Percentiles rank a stretch among this genome's conserved stretches.
These are phyloP conservation scores for Porites divaricata DNA, from an alignment of 92 coral and sea anemone genomes.

Conservation along the genomic window DNA sequence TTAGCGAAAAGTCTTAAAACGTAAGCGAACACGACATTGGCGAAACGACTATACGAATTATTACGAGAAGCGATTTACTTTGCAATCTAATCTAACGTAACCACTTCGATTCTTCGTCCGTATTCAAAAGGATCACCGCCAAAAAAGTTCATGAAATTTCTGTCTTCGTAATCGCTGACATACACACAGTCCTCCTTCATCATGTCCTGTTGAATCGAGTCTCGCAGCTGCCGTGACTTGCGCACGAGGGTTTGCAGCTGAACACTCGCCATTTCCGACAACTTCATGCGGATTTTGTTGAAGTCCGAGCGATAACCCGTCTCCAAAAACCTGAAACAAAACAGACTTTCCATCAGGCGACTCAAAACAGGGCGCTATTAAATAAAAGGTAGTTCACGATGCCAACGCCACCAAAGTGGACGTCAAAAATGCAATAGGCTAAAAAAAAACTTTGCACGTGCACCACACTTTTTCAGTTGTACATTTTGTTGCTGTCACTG, in stretches of 20 bases:
- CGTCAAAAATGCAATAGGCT: too few species aligned
- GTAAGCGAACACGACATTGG: too few species aligned
- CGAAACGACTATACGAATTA: too few species aligned
- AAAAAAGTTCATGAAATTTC: slow-evolving; percentile 79
- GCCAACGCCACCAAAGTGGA: too few species aligned
- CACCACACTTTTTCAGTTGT: too few species aligned
- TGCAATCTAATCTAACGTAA: slow-evolving; percentile 78
- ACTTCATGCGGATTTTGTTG: slow-evolving; percentile 95
- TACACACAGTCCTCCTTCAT: slow-evolving; percentile 95
- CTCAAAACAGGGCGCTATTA: neutral
- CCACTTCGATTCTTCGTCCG: slow-evolving; percentile 91
- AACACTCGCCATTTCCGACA: slow-evolving; percentile 91
- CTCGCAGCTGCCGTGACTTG: slow-evolving; percentile 93
- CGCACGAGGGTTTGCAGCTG: slow-evolving; percentile 91
- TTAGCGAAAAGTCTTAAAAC: too few species aligned
- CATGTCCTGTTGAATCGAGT: slow-evolving; percentile 91
- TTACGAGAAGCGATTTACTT: too few species aligned
- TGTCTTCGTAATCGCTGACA: slow-evolving; percentile 91
- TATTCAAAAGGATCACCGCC: slow-evolving; percentile 74
- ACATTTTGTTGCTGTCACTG: too few species aligned
- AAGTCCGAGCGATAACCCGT: slow-evolving; percentile 97
- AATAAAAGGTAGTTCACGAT: neutral
- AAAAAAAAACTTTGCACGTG: too few species aligned
- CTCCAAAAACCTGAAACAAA: slow-evolving; percentile 84
- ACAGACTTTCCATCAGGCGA: neutral